Conservation (phyloP, 2,888 invertebrate genomes). For the Heliconius cydno region DNA sequence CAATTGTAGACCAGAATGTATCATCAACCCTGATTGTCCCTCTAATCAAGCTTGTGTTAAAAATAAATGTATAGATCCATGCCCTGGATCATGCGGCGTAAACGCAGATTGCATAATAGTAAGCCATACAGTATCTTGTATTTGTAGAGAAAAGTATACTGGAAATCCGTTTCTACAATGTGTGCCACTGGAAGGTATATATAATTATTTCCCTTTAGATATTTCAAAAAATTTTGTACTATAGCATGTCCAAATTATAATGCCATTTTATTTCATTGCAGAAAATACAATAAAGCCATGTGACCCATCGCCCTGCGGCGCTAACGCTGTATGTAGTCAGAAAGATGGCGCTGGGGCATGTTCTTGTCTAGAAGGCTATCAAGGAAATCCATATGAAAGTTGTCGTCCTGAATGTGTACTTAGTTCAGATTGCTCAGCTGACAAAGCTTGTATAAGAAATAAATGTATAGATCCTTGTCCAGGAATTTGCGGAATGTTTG, state of each 20-base stretch:
- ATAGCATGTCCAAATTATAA: neutral
- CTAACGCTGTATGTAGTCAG: conserved; percentile 91
- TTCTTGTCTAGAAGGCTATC: conserved; percentile 90
- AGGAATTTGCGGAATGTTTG: conserved; percentile 91
- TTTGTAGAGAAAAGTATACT: conserved; percentile 88
- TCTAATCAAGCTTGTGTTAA: conserved; percentile 90
- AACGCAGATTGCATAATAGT: conserved; percentile 91
- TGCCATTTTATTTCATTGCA: conserved; percentile 55
- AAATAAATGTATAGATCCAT: conserved; percentile 91
- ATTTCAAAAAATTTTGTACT: neutral
- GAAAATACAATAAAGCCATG: conserved; percentile 88
- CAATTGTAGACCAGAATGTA: conserved; percentile 92
- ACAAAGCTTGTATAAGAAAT: conserved; percentile 91
- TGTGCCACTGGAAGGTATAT: conserved; percentile 81
- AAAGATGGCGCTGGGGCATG: conserved; percentile 91
- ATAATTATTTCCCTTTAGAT: neutral
- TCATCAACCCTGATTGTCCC: conserved; percentile 91
- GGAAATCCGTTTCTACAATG: conserved; percentile 94
- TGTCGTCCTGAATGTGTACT: conserved; percentile 94
- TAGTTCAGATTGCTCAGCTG: conserved; percentile 92
- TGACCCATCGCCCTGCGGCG: conserved; percentile 93
- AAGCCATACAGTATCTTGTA: conserved; percentile 91
- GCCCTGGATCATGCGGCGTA: conserved; percentile 91
- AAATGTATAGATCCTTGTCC: conserved; percentile 94
- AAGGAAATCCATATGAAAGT: conserved; percentile 93